These are phyloP conservation scores for Malurus elegans DNA, from an alignment of 2,113 vertebrate genomes.

Conservation along the genomic window DNA sequence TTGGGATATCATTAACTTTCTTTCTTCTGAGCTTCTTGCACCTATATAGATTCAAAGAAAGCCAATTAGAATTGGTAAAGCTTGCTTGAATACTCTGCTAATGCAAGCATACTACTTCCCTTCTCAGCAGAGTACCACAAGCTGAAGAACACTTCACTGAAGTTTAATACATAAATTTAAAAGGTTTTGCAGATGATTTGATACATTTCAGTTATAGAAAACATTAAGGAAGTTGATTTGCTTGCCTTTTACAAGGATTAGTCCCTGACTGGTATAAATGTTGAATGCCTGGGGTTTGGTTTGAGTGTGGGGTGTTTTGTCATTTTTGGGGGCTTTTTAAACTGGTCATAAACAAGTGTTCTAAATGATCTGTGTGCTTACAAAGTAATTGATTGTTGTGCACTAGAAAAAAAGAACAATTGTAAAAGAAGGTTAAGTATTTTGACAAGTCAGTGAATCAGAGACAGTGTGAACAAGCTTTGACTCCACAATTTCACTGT, in stretches of 20 bases:
- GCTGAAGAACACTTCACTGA: neutral
- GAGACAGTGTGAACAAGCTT: neutral
- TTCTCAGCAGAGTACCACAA: neutral
- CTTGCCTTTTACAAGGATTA: neutral
- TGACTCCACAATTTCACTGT: neutral
- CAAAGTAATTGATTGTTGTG: neutral
- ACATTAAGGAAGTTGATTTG: neutral
- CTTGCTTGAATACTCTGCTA: neutral
- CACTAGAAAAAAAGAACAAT: neutral
- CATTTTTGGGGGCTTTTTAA: neutral
- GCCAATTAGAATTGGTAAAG: neutral
- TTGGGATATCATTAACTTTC: neutral
- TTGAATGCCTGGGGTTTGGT: neutral
- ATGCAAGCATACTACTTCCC: neutral
- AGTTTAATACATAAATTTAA: neutral
- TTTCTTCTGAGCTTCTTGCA: neutral
- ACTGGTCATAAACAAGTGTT: neutral
- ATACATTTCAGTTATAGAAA: neutral
- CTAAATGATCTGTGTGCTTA: neutral
- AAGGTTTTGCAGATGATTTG: neutral
- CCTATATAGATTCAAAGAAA: neutral
- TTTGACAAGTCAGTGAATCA: neutral
- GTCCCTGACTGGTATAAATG: neutral
- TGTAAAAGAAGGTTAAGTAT: neutral
- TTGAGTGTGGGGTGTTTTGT: accelerated